These are phyloP conservation scores for Nannoperca australis DNA, from an alignment of 2,797 vertebrate species.

Conservation along the genomic window DNA sequence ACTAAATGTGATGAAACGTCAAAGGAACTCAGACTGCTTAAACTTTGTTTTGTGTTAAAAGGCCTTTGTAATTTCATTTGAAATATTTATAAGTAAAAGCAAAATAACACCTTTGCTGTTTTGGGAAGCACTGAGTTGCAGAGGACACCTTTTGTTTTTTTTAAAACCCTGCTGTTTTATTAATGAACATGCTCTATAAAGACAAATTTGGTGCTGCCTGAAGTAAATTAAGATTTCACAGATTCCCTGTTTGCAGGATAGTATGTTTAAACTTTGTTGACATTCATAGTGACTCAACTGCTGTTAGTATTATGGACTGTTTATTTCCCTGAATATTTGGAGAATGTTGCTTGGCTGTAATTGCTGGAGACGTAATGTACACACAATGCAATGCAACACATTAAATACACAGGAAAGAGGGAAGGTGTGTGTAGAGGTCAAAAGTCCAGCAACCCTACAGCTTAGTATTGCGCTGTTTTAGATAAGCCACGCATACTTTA, in stretches of 20 bases:
- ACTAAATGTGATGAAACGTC: conserved; percentile 31
- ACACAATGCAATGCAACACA: not conserved
- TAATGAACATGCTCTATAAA: conserved; percentile 48
- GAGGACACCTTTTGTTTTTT: conserved; percentile 56
- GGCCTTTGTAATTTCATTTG: conserved; percentile 46
- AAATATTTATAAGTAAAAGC: conserved; percentile 75
- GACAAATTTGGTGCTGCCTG: conserved; percentile 35
- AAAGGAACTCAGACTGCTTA: conserved; percentile 21
- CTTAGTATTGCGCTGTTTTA: not conserved
- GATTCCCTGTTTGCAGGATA: conserved; percentile 27
- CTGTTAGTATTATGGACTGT: not conserved
- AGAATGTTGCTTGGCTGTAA: not conserved
- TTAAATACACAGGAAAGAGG: not conserved
- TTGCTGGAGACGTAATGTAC: not conserved
- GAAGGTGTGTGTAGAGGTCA: not conserved
- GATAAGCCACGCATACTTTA: too few species aligned
- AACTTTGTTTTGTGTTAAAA: conserved; percentile 41
- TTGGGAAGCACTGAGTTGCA: conserved; percentile 34
- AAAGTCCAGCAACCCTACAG: not conserved
- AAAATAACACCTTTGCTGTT: conserved; percentile 69
- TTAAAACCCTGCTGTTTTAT: conserved; percentile 60
- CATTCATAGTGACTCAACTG: conserved; percentile 13
- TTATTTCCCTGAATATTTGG: not conserved
- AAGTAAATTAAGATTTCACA: conserved; percentile 42
- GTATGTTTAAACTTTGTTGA: conserved; percentile 24